Base-by-base conservation (phyloP, 2,113 vertebrate species). In the Cavia aperea region DNA sequence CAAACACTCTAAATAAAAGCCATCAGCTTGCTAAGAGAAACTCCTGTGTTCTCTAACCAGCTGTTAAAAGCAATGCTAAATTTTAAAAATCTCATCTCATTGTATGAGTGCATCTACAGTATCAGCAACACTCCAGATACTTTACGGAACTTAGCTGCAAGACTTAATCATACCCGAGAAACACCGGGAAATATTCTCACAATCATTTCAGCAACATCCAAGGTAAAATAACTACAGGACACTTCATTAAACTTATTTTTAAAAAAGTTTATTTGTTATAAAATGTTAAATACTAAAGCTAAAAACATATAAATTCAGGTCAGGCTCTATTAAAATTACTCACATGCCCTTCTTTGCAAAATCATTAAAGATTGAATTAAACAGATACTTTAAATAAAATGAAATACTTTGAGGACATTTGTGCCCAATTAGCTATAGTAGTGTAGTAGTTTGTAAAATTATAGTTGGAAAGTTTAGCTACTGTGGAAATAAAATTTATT, bases 221-320 rank as follows among this genome's bases (percentile, higher is more conserved):
- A 39, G 5, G 29, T 62, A 90, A 95, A 95, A 94, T 81, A 95
- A 94, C 18, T 15, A 91, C 14, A 94, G 36, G 46, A 93, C 26
- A 86, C 84, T n/a, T 24, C 23, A 43, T 79, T 70, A 70, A 90
- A 89, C 13, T 92, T 92, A 49, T 89, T 95, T 95, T 43, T 60
- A 85, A 78, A 82, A 93, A 81, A 4, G 62, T 94, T 95, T 97
- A 97, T 97, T 96, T 97, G 88, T 97, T 96, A 95, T 58, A 96
- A 97, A 97, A 91, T 88, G 68, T 96, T 96, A 97, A 95, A 95
- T 96, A 96, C 58, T 96, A 86, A 95, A 75, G 86, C 97, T 96
- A 94, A 91, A 97, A 97, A 89, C 92, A 66, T 29, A 31, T 93
- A 95, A 92, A 93, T 95, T 96, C 87, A 94, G 86, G 13, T 95